Evolutionary conservation across 2,113 vertebrate species (phyloP), one percentile per base, ranked within the genome.

Genomic region (Strigops habroptila): DNA sequence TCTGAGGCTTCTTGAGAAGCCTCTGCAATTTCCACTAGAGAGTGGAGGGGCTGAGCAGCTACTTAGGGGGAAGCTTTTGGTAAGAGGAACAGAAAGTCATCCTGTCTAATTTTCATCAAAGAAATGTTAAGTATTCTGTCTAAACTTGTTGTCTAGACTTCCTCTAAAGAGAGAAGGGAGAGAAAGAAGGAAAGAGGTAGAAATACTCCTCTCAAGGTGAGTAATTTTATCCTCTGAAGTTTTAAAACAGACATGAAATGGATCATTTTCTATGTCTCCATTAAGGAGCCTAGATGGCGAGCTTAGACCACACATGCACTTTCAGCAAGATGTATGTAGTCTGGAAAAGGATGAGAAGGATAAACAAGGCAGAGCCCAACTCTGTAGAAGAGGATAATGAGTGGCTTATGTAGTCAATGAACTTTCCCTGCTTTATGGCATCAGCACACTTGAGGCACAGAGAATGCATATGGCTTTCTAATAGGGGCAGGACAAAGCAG

Each of bases 251-350:
- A 81, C 77, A 65, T 62, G 7, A 91, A 91, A 91, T 87, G 22
- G 89, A 87, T 86, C 0, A 75, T 79, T 95, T 95, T 95, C 93
- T 85, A 2, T 59, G 55, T 89, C 78, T 85, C 74, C 39, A 44
- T 92, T 82, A 85, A 94, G 81, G 35, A 95, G 84, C 81, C 86
- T 97, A 96, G 96, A 87, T 95, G 94, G 95, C 87, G 84, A 96
- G 96, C 95, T 96, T 93, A 97, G 86, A 97, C 91, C 94, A 96
- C 91, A 89, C 86, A 93, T 92, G 93, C 91, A 87, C 83, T 89
- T 96, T 78, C 60, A 89, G 77, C 52, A 82, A 91, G 81, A 87
- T 82, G 55, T 86, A 86, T 85, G 39, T 64, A 84, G 83, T 48
- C 86, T 95, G 96, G 60, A 71, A 95, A 92, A 89, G 76, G 69